Evolutionary conservation across 2,113 vertebrate genomes (phyloP).

Genomic region (Isurus oxyrinchus): DNA sequence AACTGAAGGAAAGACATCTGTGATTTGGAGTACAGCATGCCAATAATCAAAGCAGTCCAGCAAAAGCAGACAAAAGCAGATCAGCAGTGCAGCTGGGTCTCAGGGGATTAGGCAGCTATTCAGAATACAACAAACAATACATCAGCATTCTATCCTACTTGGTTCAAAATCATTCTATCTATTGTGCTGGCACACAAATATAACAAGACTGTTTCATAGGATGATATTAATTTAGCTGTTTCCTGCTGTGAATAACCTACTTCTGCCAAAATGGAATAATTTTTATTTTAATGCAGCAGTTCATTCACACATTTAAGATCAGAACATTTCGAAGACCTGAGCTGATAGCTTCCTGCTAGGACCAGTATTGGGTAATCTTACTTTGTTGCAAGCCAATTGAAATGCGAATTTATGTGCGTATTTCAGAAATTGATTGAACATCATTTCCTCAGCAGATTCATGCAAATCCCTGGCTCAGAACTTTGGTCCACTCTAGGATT

Average conservation of each 20-base stretch:
- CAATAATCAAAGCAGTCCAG: not conserved
- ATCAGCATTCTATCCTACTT: not conserved
- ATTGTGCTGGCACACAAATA: not conserved
- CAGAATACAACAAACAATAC: not conserved
- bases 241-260: not conserved
- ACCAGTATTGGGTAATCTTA: not conserved
- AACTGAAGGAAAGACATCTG: conserved; percentile 14
- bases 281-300: not conserved
- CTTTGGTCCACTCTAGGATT: not conserved
- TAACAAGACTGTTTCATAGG: not conserved
- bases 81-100: not conserved
- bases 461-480: not conserved
- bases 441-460: not conserved
- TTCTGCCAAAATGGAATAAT: not conserved
- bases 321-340: not conserved
- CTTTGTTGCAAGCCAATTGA: not conserved
- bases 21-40: not conserved
- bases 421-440: not conserved
- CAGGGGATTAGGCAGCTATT: not conserved
- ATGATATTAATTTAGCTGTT: not conserved
- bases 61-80: not conserved
- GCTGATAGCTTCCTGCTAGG: not conserved
- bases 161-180: not conserved
- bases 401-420: not conserved
- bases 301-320: not conserved